A percentile compares a stretch with the other conserved stretches of the same genome.
phyloP scores from a whole-genome alignment of 2,888 invertebrate species.

The Monopis laevigella region DNA sequence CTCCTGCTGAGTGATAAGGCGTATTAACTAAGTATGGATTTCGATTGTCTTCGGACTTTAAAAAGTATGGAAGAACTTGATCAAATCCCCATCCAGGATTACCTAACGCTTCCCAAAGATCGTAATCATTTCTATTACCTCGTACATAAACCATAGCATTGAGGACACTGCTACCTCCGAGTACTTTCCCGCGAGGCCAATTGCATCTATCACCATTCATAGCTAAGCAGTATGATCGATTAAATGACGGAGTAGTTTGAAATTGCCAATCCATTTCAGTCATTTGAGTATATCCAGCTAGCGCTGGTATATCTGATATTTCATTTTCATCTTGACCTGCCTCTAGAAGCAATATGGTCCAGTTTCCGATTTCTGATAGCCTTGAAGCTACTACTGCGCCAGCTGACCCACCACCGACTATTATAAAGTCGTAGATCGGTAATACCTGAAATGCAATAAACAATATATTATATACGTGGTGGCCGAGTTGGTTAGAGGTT shows the following conservation, averaged over 20 bases:
- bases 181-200: constrained; percentile 92
- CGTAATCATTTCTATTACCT: constrained; percentile 87
- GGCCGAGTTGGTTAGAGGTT: too few species aligned
- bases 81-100: constrained; percentile 89
- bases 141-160: constrained; percentile 94
- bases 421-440: constrained; percentile 85
- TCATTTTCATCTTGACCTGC: constrained; percentile 91
- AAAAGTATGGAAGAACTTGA: constrained; percentile 83
- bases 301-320: constrained; percentile 86
- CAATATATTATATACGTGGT: too few species aligned
- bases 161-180: constrained; percentile 87
- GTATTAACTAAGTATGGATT: constrained; percentile 82
- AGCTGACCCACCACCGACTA: constrained; percentile 89
- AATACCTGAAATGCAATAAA: constrained; percentile 64
- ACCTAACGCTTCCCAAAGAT: constrained; percentile 84
- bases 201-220: constrained; percentile 90
- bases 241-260: constrained; percentile 81
- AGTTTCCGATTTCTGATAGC: constrained; percentile 81
- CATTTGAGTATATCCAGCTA: constrained; percentile 85
- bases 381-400: constrained; percentile 89
- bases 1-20: constrained; percentile 80
- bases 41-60: constrained; percentile 88
- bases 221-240: constrained; percentile 84
- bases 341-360: constrained; percentile 85
- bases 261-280: constrained; percentile 93